phyloP scores from a whole-genome alignment of 2,113 vertebrate genomes.

The Platanista minor region DNA sequence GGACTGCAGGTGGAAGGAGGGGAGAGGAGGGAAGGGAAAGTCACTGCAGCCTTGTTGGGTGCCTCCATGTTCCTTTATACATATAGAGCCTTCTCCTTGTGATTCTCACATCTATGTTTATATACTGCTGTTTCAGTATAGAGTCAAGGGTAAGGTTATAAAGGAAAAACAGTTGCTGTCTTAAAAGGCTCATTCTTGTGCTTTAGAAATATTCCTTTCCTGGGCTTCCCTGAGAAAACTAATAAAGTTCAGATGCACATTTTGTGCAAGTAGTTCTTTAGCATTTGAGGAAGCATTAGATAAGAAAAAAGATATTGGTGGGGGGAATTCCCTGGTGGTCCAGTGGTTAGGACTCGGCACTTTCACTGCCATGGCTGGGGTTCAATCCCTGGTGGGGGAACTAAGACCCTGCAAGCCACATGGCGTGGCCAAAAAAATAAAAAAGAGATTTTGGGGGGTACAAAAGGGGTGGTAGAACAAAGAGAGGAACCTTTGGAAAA shows the following conservation, averaged over 20 bases:
- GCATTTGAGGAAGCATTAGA: not conserved
- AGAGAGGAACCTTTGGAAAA: slow-evolving; percentile 12
- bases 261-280: not conserved
- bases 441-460: not conserved
- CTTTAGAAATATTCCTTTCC: not conserved
- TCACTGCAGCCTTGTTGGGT: not conserved
- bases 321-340: not conserved
- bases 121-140: not conserved
- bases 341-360: not conserved
- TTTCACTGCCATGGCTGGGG: not conserved
- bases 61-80: not conserved
- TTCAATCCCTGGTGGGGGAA: not conserved
- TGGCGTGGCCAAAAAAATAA: not conserved
- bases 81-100: not conserved
- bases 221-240: not conserved
- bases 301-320: not conserved
- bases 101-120: not conserved
- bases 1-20: not conserved
- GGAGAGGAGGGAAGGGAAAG: not conserved
- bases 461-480: not conserved
- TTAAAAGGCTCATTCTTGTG: not conserved
- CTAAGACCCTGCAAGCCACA: not conserved
- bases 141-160: not conserved
- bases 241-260: not conserved
- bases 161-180: not conserved